Percentiles rank a stretch among this genome's conserved stretches.
phyloP scores from a whole-genome alignment of 2,888 invertebrate genomes.

The Hyalella azteca region DNA sequence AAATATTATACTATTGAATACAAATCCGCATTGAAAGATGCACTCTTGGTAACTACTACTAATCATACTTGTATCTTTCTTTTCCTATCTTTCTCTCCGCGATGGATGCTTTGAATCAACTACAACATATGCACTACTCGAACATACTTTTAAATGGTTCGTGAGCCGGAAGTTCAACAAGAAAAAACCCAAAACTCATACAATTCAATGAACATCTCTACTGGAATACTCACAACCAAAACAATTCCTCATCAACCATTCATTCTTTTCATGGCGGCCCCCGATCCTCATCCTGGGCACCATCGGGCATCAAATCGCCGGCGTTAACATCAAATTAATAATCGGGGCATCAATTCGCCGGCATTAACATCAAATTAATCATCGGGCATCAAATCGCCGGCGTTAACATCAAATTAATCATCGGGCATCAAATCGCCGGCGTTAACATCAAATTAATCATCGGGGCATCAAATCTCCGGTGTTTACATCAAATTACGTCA shows the following conservation, averaged over 20 bases:
- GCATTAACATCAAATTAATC: background rate
- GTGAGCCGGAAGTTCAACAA: background rate
- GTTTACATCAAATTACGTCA: too few species aligned
- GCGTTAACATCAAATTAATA: too few species aligned
- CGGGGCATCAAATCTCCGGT: too few species aligned
- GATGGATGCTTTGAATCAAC: slow-evolving; percentile 47
- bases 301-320: too few species aligned
- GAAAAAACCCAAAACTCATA: background rate
- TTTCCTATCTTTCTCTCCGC: slow-evolving; percentile 45
- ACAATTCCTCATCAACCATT: slow-evolving; percentile 34
- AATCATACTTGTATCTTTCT: slow-evolving; percentile 41
- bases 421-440: too few species aligned
- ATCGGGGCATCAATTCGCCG: too few species aligned
- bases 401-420: too few species aligned
- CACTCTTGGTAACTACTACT: slow-evolving; percentile 9
- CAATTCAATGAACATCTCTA: slow-evolving; percentile 28
- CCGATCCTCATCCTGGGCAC: slow-evolving; percentile 33
- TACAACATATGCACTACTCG: background rate
- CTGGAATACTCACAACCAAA: slow-evolving; percentile 39
- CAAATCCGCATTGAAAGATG: too few species aligned
- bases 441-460: too few species aligned
- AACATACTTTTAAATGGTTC: background rate
- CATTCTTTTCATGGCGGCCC: slow-evolving; percentile 61
- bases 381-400: background rate
- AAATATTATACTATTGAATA: background rate